phyloP scores from a whole-genome alignment of 2,113 vertebrate genomes.

The Actenoides lindsayi region DNA sequence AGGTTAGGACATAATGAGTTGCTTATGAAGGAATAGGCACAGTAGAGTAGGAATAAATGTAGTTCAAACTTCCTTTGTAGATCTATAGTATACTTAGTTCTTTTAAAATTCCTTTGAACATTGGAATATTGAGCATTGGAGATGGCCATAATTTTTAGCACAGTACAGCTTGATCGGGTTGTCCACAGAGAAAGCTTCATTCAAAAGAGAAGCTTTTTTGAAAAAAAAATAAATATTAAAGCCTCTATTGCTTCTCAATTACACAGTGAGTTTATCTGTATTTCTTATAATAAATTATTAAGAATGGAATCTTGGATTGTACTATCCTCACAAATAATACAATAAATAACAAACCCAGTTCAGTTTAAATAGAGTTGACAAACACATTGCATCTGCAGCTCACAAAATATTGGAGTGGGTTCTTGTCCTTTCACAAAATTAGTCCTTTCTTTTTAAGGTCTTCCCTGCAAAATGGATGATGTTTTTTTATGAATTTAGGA shows the following conservation, averaged over 20 bases:
- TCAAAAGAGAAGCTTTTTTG: not conserved
- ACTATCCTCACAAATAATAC: not conserved
- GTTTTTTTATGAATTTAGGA: not conserved
- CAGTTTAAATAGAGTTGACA: not conserved
- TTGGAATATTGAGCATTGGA: not conserved
- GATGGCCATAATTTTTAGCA: not conserved
- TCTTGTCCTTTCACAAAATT: not conserved
- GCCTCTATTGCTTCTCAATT: not conserved
- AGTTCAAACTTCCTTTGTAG: not conserved
- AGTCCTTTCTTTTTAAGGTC: not conserved
- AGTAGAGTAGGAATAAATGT: not conserved
- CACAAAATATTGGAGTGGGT: not conserved
- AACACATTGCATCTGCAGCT: not conserved
- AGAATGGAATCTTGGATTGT: not conserved
- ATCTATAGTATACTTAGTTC: not conserved
- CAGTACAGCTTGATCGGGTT: not conserved
- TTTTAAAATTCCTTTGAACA: not conserved
- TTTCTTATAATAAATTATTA: not conserved
- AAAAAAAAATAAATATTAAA: not conserved
- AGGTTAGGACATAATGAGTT: not conserved
- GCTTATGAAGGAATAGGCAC: not conserved
- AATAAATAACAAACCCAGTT: not conserved
- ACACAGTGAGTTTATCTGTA: not conserved
- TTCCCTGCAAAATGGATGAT: not conserved
- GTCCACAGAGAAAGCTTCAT: not conserved